Base-by-base conservation (phyloP, 1,140 invertebrate species). In the Macrostomum lignano region DNA sequence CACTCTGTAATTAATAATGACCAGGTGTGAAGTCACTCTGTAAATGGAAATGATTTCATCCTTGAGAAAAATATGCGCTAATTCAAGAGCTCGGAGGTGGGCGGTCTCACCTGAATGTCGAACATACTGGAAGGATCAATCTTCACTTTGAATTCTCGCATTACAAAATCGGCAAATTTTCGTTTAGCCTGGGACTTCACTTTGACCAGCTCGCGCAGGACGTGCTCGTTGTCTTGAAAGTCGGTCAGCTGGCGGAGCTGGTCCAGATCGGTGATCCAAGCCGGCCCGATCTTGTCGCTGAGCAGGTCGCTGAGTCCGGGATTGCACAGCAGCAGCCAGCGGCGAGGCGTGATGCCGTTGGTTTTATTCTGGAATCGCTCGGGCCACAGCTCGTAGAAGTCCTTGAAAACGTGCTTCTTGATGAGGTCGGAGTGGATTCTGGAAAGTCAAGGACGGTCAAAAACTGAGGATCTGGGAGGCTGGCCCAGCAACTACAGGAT, bases 321-420 rank as follows among this genome's bases (percentile, higher is more conserved):
- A 60, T 96, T 94, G 53, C 84, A 94, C 1, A 93, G 62, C 36
- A 94, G 55, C 34, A 94, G 51, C 86, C 88, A 96, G 44, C 88
- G 71, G 34, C 86, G 66, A 0, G 86, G 86, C 0, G 86, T 96
- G 38, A 96, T 94, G 36, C 86, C 86, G 53, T 96, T 96, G 0
- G 86, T 96, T 61, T 98, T 91, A 60, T 98, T 98, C 59, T 94
- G 84, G 68, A 96, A 96, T 52, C 79, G 86, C 36, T 88, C 71
- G 0, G 86, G 86, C 39, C 60, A 71, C 65, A 96, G 68, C 54
- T 93, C 78, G 46, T 73, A 82, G 57, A 98, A 98, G 52, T 94
- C 77, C 56, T 73, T 75, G 52, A 93, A 73, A 15, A n/a, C n/a
- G 41, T 71, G 66, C 2, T 60, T 62, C 55, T 88, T 91, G 29